Evolutionary conservation across 1,140 invertebrate genomes (phyloP).

Genomic region (Caenorhabditis tropicalis): DNA sequence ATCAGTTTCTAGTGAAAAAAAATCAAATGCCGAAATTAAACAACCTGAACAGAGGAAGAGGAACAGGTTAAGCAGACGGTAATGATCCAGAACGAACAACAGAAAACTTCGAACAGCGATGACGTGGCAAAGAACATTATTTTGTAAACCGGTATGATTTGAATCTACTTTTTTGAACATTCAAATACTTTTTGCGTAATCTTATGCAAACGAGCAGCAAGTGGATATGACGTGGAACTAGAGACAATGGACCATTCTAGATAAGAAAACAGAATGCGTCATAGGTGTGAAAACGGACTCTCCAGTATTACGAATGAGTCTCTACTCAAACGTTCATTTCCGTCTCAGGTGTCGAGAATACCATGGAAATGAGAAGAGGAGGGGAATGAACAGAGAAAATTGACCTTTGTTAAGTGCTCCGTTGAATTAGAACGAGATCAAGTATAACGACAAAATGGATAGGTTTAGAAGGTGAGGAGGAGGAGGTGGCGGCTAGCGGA

Average conservation of each 20-base stretch:
- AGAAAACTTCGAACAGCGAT: background rate
- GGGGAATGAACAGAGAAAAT: background rate
- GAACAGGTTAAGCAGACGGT: background rate
- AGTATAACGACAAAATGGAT: background rate
- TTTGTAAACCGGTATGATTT: background rate
- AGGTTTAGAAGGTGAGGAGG: background rate
- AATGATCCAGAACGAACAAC: background rate
- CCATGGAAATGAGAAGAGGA: background rate
- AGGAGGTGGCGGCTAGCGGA: background rate
- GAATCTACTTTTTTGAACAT: too few species aligned
- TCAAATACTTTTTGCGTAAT: too few species aligned
- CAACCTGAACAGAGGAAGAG: background rate
- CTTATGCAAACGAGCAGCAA: too few species aligned
- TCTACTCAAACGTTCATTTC: slow-evolving; percentile 4
- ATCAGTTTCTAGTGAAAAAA: too few species aligned
- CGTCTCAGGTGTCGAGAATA: background rate
- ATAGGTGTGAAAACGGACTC: slow-evolving; percentile 1
- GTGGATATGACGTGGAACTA: background rate
- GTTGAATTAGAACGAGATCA: slow-evolving; percentile 8
- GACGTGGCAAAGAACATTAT: background rate
- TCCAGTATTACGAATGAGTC: background rate
- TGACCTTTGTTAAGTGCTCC: slow-evolving; percentile 7
- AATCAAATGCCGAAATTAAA: background rate
- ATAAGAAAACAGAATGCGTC: background rate
- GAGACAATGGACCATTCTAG: background rate